Conservation (phyloP, 2,113 vertebrate species). For the Mola mola region DNA sequence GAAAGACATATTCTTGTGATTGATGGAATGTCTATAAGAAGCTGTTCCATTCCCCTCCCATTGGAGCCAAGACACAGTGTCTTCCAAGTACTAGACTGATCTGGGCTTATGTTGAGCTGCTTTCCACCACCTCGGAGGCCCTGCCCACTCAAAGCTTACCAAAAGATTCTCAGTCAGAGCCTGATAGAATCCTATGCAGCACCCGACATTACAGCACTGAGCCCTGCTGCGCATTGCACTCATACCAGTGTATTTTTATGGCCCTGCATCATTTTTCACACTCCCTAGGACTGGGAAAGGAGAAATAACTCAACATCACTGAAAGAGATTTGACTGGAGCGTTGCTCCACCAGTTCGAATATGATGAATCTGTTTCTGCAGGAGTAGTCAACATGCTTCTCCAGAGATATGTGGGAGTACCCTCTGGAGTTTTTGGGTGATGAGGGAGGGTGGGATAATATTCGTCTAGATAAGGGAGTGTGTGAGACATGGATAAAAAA, state of each 20-base stretch:
- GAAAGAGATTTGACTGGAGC: slow-evolving; percentile 61
- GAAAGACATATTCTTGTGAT: slow-evolving; percentile 42
- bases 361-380: slow-evolving; percentile 62
- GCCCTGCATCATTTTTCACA: slow-evolving; percentile 60
- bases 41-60: slow-evolving; percentile 46
- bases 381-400: slow-evolving; percentile 8
- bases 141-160: slow-evolving; percentile 46
- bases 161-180: slow-evolving; percentile 42
- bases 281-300: slow-evolving; percentile 30
- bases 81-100: slow-evolving; percentile 65
- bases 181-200: slow-evolving; percentile 33
- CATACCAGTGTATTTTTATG: slow-evolving; percentile 66
- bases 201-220: slow-evolving; percentile 39
- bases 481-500: not conserved
- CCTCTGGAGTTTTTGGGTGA: slow-evolving; percentile 9
- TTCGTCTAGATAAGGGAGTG: not conserved
- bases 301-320: slow-evolving; percentile 65
- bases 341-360: slow-evolving; percentile 48
- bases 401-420: slow-evolving; percentile 17
- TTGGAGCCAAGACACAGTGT: slow-evolving; percentile 36
- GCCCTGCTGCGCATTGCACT: slow-evolving; percentile 30
- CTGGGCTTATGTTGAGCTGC: slow-evolving; percentile 64
- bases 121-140: slow-evolving; percentile 47
- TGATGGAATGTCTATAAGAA: slow-evolving; percentile 51
- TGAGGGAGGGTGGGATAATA: not conserved